Evolutionary conservation across 2,888 invertebrate species (phyloP).

Genomic region (Orthosia incerta): DNA sequence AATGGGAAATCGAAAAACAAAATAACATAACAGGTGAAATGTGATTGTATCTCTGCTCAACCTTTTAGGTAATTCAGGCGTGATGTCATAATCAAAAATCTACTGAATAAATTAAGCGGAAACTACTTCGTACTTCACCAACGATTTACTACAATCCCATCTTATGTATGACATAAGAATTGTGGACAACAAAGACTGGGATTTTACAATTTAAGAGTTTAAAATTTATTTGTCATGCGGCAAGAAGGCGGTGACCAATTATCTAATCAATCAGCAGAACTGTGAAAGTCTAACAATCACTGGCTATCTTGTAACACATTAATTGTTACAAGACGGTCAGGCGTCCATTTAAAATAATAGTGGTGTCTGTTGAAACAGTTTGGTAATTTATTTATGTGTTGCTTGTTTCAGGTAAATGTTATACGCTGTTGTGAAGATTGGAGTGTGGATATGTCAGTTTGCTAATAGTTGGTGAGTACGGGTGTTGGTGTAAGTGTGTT

Average conservation of each 20-base stretch:
- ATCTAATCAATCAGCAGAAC: conserved; percentile 51
- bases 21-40: too few relatives aligned
- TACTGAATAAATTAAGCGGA: too few relatives aligned
- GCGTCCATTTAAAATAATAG: conserved; percentile 32
- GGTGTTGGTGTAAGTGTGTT: not conserved
- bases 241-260: conserved; percentile 42
- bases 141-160: not conserved
- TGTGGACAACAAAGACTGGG: not conserved
- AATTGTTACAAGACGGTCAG: conserved; percentile 16
- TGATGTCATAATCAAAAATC: too few relatives aligned
- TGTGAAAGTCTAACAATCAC: conserved; percentile 54
- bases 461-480: conserved; percentile 12
- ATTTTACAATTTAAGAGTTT: not conserved
- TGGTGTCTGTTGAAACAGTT: conserved; percentile 26
- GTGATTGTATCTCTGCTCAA: too few relatives aligned
- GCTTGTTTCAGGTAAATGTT: conserved; percentile 59
- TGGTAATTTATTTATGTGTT: conserved; percentile 35
- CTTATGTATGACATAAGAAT: not conserved
- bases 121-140: too few relatives aligned
- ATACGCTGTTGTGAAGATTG: conserved; percentile 18
- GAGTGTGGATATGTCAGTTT: conserved; percentile 2
- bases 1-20: too few relatives aligned
- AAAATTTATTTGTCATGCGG: conserved; percentile 28
- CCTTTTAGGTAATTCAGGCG: too few relatives aligned
- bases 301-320: conserved; percentile 42